These are phyloP conservation scores for Gnatocerus cornutus DNA, from an alignment of 2,888 invertebrate genomes.

Conservation along the genomic window DNA sequence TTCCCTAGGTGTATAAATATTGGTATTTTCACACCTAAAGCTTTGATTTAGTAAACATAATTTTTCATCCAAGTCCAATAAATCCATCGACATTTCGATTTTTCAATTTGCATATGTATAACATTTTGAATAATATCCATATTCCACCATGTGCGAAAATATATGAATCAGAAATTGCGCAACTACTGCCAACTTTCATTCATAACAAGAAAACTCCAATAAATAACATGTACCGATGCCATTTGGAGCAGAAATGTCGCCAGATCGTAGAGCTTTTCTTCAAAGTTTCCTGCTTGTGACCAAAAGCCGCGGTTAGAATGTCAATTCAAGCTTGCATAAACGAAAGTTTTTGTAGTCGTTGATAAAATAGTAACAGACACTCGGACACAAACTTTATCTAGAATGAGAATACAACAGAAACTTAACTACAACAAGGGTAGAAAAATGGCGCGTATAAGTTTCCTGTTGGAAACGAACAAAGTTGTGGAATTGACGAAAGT, in stretches of 20 bases:
- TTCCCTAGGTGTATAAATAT: no score
- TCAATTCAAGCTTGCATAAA: constrained; percentile 18
- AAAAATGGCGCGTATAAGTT: constrained; percentile 7
- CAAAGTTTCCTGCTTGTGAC: constrained; percentile 10
- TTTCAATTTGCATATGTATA: neutral
- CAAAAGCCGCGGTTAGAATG: constrained; percentile 8
- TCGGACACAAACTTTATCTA: neutral
- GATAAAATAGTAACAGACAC: no score
- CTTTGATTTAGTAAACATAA: no score
- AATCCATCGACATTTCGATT: neutral
- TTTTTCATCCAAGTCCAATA: neutral
- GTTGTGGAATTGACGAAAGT: neutral
- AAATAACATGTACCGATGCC: constrained; percentile 14
- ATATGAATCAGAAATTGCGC: constrained; percentile 8
- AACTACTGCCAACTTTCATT: constrained; percentile 13
- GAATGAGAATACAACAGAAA: no score
- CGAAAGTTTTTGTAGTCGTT: constrained; percentile 1
- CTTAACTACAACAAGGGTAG: constrained; percentile 1
- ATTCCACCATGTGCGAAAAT: constrained; percentile 14
- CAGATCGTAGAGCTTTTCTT: constrained; percentile 10
- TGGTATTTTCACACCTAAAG: no score
- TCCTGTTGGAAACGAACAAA: constrained; percentile 8
- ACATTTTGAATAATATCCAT: constrained; percentile 4
- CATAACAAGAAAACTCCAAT: constrained; percentile 1
- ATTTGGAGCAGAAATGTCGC: constrained; percentile 22